These are phyloP conservation scores for Ashinkailepas kermadecensis DNA, from an alignment of 2,888 invertebrate genomes.

Conservation along the genomic window DNA sequence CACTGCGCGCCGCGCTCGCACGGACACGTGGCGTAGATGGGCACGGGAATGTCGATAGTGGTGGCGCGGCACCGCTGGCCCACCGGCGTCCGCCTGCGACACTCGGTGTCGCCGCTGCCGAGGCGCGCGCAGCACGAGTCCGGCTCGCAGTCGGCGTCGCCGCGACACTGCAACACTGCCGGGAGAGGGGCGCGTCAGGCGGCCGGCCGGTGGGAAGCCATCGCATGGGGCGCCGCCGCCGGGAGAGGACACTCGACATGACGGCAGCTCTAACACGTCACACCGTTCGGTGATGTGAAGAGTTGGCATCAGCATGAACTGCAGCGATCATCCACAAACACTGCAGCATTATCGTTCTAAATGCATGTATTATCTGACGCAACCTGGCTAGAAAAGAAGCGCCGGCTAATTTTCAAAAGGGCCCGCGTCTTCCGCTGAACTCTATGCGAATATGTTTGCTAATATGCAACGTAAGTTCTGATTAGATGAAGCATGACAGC, in stretches of 20 bases:
- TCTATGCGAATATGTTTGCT: no score
- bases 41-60: background rate
- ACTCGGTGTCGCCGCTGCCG: background rate
- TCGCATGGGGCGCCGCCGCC: background rate
- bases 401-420: no score
- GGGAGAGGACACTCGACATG: background rate
- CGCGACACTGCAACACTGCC: background rate
- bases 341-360: no score
- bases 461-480: no score
- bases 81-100: background rate
- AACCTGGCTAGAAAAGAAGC: no score
- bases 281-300: no score
- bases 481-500: no score
- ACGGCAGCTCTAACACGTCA: no score
- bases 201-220: background rate
- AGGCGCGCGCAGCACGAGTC: conserved; percentile 9
- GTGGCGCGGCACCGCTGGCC: background rate
- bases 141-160: conserved; percentile 5
- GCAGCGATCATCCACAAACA: no score
- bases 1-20: background rate
- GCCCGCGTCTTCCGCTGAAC: no score
- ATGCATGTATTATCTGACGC: no score
- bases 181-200: background rate
- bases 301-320: no score
- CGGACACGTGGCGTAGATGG: conserved; percentile 12